A percentile compares a stretch with the other conserved stretches of the same genome.
Evolutionary conservation across 2,797 vertebrate genomes (phyloP).

Genomic region (Lycodopsis pacificus): DNA sequence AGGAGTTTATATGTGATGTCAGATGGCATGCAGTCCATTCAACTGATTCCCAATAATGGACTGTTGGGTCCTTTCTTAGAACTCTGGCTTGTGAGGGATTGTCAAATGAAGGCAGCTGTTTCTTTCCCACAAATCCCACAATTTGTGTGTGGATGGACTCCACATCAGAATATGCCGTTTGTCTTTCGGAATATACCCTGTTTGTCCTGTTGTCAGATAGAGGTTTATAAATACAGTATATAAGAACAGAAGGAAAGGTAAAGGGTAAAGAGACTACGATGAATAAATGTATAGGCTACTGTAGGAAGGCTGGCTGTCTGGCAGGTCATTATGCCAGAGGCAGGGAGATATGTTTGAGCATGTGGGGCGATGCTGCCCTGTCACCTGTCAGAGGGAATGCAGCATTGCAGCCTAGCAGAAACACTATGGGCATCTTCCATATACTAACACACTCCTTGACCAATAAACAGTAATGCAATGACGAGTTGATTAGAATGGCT

Average conservation of each 20-base stretch:
- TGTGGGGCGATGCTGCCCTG: slow-evolving; percentile 10
- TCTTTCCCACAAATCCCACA: slow-evolving; percentile 14
- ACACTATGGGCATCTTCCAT: not conserved
- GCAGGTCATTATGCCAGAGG: slow-evolving; percentile 25
- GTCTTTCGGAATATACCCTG: not conserved
- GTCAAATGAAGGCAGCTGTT: slow-evolving; percentile 3
- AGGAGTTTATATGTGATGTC: not conserved
- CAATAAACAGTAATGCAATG: not conserved
- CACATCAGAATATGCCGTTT: not conserved
- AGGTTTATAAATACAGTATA: not conserved
- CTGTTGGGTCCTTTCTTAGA: slow-evolving; percentile 24
- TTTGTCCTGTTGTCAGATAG: not conserved
- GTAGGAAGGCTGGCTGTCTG: not conserved
- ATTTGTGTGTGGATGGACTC: not conserved
- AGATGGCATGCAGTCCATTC: slow-evolving; percentile 11
- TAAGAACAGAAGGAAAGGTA: not conserved
- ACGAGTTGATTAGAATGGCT: not conserved
- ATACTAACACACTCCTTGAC: not conserved
- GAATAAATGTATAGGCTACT: not conserved
- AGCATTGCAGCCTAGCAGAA: slow-evolving; percentile 10
- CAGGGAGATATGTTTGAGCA: slow-evolving; percentile 34
- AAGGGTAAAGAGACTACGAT: not conserved
- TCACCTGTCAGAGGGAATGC: slow-evolving; percentile 13
- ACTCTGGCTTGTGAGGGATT: slow-evolving; percentile 26
- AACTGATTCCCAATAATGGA: slow-evolving; percentile 39